Conservation (phyloP, 1,140 invertebrate genomes). For the Wasmannia auropunctata region DNA sequence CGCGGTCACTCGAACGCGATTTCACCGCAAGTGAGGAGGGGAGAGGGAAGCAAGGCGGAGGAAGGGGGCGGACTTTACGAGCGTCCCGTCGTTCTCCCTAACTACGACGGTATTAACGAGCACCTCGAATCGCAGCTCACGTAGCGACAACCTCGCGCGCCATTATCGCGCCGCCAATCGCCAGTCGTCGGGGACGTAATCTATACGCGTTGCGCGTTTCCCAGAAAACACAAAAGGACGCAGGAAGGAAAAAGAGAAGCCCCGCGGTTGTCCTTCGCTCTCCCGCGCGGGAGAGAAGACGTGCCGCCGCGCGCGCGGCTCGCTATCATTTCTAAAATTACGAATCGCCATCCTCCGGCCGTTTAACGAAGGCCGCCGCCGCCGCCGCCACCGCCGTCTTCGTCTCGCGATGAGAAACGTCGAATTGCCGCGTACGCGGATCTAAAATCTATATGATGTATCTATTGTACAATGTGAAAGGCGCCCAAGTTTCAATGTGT, state of each 20-base stretch:
- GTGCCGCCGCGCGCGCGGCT: slow-evolving; percentile 1
- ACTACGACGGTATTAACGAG: slow-evolving; percentile 65
- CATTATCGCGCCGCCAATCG: slow-evolving; percentile 70
- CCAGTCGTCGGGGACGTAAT: slow-evolving; percentile 67
- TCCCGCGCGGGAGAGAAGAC: slow-evolving; percentile 46
- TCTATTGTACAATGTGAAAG: neutral
- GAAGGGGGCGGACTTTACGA: neutral
- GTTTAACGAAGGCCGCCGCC: slow-evolving; percentile 62
- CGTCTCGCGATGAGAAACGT: slow-evolving; percentile 8
- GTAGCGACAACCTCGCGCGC: slow-evolving; percentile 70
- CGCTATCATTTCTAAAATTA: slow-evolving; percentile 72
- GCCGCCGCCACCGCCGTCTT: neutral
- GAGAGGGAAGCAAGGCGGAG: neutral
- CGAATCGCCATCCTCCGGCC: slow-evolving; percentile 41
- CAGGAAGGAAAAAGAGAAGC: slow-evolving; percentile 63
- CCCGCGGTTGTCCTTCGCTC: slow-evolving; percentile 62
- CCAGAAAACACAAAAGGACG: slow-evolving; percentile 72
- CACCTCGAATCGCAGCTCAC: slow-evolving; percentile 71
- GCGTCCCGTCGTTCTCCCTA: neutral
- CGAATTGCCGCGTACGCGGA: neutral
- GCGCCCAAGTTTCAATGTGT: neutral
- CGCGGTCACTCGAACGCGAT: slow-evolving; percentile 29
- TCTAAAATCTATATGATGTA: neutral
- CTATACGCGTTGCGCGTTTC: slow-evolving; percentile 63
- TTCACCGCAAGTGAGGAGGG: neutral